Evolutionary conservation across 2,113 vertebrate species (phyloP).

Genomic region (Eolophus roseicapilla): DNA sequence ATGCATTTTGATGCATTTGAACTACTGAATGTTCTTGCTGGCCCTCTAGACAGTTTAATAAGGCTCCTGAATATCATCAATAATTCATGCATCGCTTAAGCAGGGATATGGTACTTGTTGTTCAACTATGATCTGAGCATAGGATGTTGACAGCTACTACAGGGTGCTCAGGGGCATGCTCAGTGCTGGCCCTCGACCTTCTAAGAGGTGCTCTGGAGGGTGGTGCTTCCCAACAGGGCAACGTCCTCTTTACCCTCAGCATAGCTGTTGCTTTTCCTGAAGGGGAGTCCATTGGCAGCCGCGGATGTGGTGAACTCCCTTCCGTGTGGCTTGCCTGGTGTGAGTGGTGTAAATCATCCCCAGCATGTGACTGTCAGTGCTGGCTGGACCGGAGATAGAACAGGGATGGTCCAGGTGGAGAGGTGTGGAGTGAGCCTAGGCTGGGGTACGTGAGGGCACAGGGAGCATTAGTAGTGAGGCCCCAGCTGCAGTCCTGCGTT

Average conservation of each 20-base stretch:
- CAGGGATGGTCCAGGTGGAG: neutral
- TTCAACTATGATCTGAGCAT: neutral
- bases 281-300: neutral
- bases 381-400: neutral
- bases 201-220: neutral
- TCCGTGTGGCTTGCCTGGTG: neutral
- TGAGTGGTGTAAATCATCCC: neutral
- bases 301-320: neutral
- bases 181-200: neutral
- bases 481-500: neutral
- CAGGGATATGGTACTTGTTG: neutral
- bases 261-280: neutral
- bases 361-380: neutral
- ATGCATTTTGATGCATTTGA: slow-evolving; percentile 45
- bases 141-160: neutral
- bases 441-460: neutral
- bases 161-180: neutral
- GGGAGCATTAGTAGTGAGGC: neutral
- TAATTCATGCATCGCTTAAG: neutral
- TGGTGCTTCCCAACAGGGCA: neutral
- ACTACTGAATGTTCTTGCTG: slow-evolving; percentile 48
- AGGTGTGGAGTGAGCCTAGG: neutral
- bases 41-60: slow-evolving; percentile 55
- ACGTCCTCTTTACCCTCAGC: neutral
- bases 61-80: slow-evolving; percentile 47